A percentile compares a stretch with the other conserved stretches of the same genome.
phyloP scores from a whole-genome alignment of 1,140 invertebrate genomes.

The Palaemon carinicauda region DNA sequence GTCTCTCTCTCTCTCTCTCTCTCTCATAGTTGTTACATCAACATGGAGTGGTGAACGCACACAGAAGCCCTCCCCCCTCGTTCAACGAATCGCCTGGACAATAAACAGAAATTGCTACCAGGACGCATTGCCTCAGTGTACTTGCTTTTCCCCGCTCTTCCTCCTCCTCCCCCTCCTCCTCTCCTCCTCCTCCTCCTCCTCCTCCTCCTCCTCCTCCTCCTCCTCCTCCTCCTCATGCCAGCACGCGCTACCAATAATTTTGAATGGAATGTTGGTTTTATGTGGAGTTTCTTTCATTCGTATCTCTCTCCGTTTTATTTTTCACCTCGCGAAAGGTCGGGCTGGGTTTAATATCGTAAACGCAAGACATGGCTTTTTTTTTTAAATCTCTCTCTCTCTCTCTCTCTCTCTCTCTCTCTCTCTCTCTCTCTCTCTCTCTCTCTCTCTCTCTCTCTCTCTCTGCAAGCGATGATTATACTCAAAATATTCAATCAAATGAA shows the following conservation, averaged over 20 bases:
- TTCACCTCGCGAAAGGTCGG: not conserved
- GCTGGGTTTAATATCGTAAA: no score
- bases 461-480: no score
- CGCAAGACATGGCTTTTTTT: no score
- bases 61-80: not conserved
- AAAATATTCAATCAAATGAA: no score
- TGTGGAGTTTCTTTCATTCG: no score
- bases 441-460: no score
- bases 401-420: no score
- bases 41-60: not conserved
- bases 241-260: no score
- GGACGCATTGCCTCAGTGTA: constrained; percentile 15
- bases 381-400: no score
- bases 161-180: not conserved
- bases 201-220: not conserved
- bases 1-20: not conserved
- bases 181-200: not conserved
- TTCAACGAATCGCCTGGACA: constrained; percentile 31
- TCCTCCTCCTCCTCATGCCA: no score
- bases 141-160: not conserved
- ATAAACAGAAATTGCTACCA: constrained; percentile 47
- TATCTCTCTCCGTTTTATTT: not conserved
- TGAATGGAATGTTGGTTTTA: no score
- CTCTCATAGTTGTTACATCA: not conserved
- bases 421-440: no score